A percentile compares a stretch with the other conserved stretches of the same genome.
These are phyloP conservation scores for Calliopum simillimum DNA, from an alignment of 2,888 invertebrate species.

Conservation along the genomic window DNA sequence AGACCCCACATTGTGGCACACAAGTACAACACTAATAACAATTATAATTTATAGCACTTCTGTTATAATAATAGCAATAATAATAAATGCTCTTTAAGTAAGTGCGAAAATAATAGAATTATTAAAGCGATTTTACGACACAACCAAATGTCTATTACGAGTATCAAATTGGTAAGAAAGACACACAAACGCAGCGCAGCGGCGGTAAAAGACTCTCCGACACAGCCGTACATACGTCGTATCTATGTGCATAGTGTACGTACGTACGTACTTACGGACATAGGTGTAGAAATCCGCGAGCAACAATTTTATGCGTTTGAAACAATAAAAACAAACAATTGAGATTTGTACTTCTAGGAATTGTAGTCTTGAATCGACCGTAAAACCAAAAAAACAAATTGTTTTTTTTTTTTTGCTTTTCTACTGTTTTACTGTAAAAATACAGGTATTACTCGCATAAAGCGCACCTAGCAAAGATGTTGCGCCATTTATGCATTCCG, in stretches of 20 bases:
- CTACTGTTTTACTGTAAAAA: too few species aligned
- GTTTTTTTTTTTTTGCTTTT: too few species aligned
- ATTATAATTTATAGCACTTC: conserved; percentile 22
- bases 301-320: background rate
- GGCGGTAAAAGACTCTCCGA: background rate
- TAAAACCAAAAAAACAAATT: too few species aligned
- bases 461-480: too few species aligned
- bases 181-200: background rate
- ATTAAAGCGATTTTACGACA: conserved; percentile 20
- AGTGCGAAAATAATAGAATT: conserved; percentile 29
- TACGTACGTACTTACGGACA: background rate
- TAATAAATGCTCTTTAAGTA: background rate
- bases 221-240: background rate
- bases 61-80: conserved; percentile 1
- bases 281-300: conserved; percentile 31
- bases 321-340: conserved; percentile 33
- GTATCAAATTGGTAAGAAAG: too few species aligned
- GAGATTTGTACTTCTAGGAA: conserved; percentile 26
- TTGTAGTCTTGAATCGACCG: too few species aligned
- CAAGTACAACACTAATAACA: background rate
- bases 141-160: too few species aligned
- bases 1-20: conserved; percentile 1
- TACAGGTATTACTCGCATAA: too few species aligned
- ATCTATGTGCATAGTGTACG: background rate
- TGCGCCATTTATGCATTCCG: too few species aligned